These are phyloP conservation scores for Dolichotis patagonum DNA, from an alignment of 2,113 vertebrate species.

Conservation along the genomic window DNA sequence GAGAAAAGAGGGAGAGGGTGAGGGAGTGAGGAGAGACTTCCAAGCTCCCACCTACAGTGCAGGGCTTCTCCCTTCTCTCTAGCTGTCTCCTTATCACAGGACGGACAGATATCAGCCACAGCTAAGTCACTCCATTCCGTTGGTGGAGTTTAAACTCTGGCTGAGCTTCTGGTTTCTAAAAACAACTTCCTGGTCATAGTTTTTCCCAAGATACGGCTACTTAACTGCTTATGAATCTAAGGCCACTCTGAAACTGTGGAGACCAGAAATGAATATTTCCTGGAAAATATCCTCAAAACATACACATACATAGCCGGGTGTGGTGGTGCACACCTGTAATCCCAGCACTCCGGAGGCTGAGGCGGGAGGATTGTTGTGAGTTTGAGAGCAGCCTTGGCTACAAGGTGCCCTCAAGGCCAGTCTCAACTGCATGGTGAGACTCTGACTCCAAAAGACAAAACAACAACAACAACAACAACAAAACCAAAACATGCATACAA, in stretches of 20 bases:
- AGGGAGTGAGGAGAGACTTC: neutral
- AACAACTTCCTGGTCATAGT: neutral
- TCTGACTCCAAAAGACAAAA: too few species aligned
- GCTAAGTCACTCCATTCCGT: neutral
- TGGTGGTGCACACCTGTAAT: too few species aligned
- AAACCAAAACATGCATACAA: neutral
- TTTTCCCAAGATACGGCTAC: constrained; percentile 8
- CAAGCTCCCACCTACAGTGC: too few species aligned
- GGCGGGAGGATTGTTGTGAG: too few species aligned
- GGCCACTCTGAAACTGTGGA: neutral
- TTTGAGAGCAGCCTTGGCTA: too few species aligned
- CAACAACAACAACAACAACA: too few species aligned
- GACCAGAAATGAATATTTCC: neutral
- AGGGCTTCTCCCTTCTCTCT: neutral
- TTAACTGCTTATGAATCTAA: neutral
- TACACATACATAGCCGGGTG: too few species aligned
- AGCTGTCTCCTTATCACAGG: neutral
- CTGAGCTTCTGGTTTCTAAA: constrained; percentile 29
- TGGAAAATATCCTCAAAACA: constrained; percentile 35
- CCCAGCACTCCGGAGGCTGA: too few species aligned
- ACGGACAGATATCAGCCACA: neutral
- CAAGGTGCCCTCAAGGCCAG: too few species aligned
- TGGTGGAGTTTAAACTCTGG: neutral
- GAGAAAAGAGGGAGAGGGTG: too few species aligned
- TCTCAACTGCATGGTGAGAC: too few species aligned